A percentile compares a stretch with the other conserved stretches of the same genome.
These are phyloP conservation scores for Atta cephalotes DNA, from an alignment of 1,140 invertebrate species.

Conservation along the genomic window DNA sequence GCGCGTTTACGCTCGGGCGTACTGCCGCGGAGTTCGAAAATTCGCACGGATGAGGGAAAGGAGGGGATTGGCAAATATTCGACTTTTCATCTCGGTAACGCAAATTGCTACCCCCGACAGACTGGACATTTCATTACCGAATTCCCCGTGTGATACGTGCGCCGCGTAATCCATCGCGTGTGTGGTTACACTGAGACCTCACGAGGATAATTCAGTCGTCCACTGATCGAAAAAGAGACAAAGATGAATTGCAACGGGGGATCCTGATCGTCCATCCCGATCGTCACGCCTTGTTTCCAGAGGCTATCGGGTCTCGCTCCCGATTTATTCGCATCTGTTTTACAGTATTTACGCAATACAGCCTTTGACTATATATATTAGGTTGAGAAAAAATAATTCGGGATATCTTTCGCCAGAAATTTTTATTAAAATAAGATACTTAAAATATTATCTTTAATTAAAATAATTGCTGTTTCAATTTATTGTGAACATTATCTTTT, in stretches of 20 bases:
- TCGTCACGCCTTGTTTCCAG: slow-evolving; percentile 43
- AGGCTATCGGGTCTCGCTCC: not conserved
- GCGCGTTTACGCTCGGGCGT: slow-evolving; percentile 29
- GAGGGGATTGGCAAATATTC: slow-evolving; percentile 50
- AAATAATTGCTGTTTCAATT: too few species aligned
- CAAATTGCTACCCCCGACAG: slow-evolving; percentile 53
- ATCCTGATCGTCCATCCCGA: not conserved
- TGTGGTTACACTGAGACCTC: slow-evolving; percentile 45
- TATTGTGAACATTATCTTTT: too few species aligned
- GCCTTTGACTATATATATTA: not conserved
- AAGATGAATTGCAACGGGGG: slow-evolving; percentile 39
- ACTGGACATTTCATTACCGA: slow-evolving; percentile 61
- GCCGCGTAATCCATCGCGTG: slow-evolving; percentile 55
- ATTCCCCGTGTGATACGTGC: slow-evolving; percentile 57
- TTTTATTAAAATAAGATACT: too few species aligned
- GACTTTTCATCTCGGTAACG: slow-evolving; percentile 63
- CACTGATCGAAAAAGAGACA: slow-evolving; percentile 51
- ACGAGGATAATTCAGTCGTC: slow-evolving; percentile 55
- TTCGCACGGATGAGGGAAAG: not conserved
- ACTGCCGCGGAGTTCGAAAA: slow-evolving; percentile 23
- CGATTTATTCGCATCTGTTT: slow-evolving; percentile 52
- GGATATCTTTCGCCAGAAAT: too few species aligned
- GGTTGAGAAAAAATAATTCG: too few species aligned
- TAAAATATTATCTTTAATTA: too few species aligned
- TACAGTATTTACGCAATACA: not conserved